Percentiles rank a stretch among this genome's conserved stretches.
phyloP scores from a whole-genome alignment of 1,140 invertebrate species.

The Phymorhynchus buccinoides region DNA sequence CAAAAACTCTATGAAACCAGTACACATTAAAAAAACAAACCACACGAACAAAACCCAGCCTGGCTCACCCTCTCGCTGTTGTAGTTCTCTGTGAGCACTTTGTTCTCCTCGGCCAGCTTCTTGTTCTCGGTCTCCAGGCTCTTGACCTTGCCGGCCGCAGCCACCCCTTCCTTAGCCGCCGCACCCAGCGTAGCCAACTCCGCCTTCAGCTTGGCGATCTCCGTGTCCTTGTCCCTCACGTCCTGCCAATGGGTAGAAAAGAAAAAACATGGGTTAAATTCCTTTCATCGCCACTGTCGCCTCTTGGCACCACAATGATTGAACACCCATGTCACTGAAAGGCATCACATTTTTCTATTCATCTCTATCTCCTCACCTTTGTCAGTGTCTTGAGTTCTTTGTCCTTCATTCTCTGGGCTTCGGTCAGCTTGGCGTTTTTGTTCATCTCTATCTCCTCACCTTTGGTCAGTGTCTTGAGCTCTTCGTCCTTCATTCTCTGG shows the following conservation, averaged over 20 bases:
- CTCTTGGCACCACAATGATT: too few relatives aligned
- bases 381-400: conserved; percentile 56
- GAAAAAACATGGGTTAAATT: too few relatives aligned
- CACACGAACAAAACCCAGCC: too few relatives aligned
- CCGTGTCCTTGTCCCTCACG: conserved; percentile 53
- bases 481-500: conserved; percentile 63
- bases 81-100: conserved; percentile 73
- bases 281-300: too few relatives aligned
- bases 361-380: neutral
- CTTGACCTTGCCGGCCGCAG: conserved; percentile 66
- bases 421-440: conserved; percentile 54
- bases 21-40: too few relatives aligned
- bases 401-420: conserved; percentile 62
- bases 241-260: conserved; percentile 2
- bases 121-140: conserved; percentile 61
- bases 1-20: too few relatives aligned
- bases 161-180: conserved; percentile 67
- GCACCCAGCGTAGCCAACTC: conserved; percentile 63
- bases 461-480: conserved; percentile 47
- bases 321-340: too few relatives aligned
- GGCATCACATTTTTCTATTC: too few relatives aligned
- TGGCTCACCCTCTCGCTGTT: conserved; percentile 73
- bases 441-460: conserved; percentile 63
- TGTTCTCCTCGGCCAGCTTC: conserved; percentile 69
- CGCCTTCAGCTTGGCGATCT: conserved; percentile 58